phyloP scores from a whole-genome alignment of 2,888 invertebrate species.

The Synergus itoensis region DNA sequence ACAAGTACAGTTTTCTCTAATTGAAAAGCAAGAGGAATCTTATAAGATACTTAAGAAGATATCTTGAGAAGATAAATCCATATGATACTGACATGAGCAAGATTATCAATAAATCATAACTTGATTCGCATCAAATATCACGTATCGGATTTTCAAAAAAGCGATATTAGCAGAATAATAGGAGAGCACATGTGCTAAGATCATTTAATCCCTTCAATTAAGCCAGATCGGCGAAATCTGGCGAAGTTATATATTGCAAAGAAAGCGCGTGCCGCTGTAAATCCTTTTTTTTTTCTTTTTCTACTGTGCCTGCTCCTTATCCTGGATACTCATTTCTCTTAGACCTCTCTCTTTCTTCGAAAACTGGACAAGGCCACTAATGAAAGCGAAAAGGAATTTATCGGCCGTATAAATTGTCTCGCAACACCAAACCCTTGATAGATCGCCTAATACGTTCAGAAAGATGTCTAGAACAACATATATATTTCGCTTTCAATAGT shows the following conservation, averaged over 20 bases:
- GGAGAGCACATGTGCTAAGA: slow-evolving; percentile 10
- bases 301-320: slow-evolving; percentile 41
- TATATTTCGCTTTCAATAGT: slow-evolving; percentile 15
- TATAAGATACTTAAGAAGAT: too few relatives aligned
- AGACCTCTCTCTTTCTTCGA: slow-evolving; percentile 31
- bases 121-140: background rate
- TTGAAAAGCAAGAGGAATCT: background rate
- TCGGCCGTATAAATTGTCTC: slow-evolving; percentile 72
- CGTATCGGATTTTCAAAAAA: background rate
- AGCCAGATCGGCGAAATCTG: slow-evolving; percentile 49
- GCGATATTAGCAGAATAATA: background rate
- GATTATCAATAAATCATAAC: background rate
- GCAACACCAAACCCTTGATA: slow-evolving; percentile 59
- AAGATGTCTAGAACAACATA: slow-evolving; percentile 53
- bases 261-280: slow-evolving; percentile 56
- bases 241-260: slow-evolving; percentile 17
- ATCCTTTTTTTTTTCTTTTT: slow-evolving; percentile 56
- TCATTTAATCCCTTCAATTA: slow-evolving; percentile 49
- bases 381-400: slow-evolving; percentile 75
- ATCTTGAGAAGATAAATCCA: background rate
- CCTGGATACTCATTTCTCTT: slow-evolving; percentile 40
- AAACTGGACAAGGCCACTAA: slow-evolving; percentile 67
- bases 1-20: background rate
- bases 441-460: slow-evolving; percentile 59
- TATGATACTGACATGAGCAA: background rate